These are phyloP conservation scores for Anguilla japonica DNA, from an alignment of 2,113 vertebrate genomes.

Conservation along the genomic window DNA sequence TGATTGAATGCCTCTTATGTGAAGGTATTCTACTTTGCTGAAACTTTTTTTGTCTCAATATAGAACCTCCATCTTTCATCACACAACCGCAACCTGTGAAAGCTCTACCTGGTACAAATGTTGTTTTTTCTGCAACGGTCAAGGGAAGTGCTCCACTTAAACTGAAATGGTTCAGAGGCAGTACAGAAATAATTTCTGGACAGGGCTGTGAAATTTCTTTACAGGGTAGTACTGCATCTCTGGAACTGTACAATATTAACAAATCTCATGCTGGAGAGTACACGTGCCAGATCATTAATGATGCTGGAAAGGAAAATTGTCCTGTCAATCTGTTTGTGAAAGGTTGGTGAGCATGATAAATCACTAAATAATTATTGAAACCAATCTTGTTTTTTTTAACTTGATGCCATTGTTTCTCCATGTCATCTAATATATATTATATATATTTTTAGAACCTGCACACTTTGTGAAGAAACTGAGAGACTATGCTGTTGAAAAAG, in stretches of 20 bases:
- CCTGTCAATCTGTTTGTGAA: slow-evolving; percentile 80
- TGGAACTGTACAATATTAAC: slow-evolving; percentile 81
- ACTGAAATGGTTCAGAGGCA: slow-evolving; percentile 92
- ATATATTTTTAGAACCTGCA: slow-evolving; percentile 81
- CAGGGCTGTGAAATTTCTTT: slow-evolving; percentile 78
- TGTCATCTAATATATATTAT: slow-evolving; percentile 25
- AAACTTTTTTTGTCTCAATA: slow-evolving; percentile 32
- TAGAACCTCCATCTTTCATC: slow-evolving; percentile 95
- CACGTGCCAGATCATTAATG: slow-evolving; percentile 89
- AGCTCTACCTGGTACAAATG: slow-evolving; percentile 81
- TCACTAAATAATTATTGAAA: not conserved
- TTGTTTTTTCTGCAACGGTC: slow-evolving; percentile 82
- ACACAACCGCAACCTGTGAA: slow-evolving; percentile 86
- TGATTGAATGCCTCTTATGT: not conserved
- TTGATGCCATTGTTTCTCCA: not conserved
- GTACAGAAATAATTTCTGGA: slow-evolving; percentile 80
- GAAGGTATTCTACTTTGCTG: not conserved
- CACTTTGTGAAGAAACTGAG: slow-evolving; percentile 89
- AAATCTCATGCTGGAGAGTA: slow-evolving; percentile 84
- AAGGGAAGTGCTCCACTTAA: slow-evolving; percentile 87
- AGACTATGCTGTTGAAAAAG: slow-evolving; percentile 83
- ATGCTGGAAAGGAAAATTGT: slow-evolving; percentile 87
- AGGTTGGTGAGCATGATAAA: not conserved
- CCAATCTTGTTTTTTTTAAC: not conserved
- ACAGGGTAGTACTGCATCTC: slow-evolving; percentile 73